These are phyloP conservation scores for Ptiloglossa arizonensis DNA, from an alignment of 1,140 invertebrate species.

Conservation along the genomic window DNA sequence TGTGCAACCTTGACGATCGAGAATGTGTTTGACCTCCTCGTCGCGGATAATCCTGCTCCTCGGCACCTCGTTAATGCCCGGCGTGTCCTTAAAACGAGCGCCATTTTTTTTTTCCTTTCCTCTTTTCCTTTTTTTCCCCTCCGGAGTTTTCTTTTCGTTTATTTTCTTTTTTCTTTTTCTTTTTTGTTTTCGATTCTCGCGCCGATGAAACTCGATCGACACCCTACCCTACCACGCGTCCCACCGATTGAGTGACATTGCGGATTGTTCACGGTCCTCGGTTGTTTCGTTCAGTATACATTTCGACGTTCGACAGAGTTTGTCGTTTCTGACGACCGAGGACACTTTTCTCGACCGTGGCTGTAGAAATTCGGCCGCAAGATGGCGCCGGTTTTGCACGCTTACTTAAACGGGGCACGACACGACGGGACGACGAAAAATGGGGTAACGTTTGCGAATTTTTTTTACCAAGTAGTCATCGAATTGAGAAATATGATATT, in stretches of 20 bases:
- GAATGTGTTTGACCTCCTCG: conserved; percentile 55
- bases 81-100: conserved; percentile 55
- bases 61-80: conserved; percentile 54
- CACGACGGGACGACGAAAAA: no score
- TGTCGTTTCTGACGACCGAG: no score
- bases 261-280: neutral
- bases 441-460: no score
- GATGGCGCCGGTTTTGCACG: no score
- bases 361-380: no score
- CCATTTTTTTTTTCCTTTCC: conserved; percentile 1
- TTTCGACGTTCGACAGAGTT: no score
- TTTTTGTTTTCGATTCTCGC: no score
- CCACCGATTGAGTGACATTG: neutral
- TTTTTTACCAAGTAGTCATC: no score
- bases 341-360: no score
- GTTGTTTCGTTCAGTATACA: neutral
- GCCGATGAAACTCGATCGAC: conserved; percentile 34
- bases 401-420: no score
- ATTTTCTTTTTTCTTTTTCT: neutral
- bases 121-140: conserved; percentile 1
- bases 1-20: conserved; percentile 62
- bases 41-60: conserved; percentile 53
- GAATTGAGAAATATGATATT: no score
- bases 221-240: neutral
- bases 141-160: neutral